These are phyloP conservation scores for Pogonus chalceus DNA, from an alignment of 1,140 invertebrate genomes.

Conservation along the genomic window DNA sequence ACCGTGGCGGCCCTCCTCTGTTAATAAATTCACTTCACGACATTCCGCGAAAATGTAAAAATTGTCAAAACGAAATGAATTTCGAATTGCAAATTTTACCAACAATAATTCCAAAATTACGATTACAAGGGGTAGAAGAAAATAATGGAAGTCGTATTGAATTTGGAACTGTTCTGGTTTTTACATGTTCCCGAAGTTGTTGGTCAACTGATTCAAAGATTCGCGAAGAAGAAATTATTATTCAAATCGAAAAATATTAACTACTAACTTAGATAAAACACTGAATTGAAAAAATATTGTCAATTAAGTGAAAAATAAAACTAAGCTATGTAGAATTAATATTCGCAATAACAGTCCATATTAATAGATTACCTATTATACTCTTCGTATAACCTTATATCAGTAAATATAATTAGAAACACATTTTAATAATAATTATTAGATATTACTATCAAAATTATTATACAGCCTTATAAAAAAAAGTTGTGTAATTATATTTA, in stretches of 20 bases:
- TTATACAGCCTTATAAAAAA: not conserved
- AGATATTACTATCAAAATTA: not conserved
- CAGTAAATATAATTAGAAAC: not conserved
- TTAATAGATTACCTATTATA: not conserved
- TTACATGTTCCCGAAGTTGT: slow-evolving; percentile 72
- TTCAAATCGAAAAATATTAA: slow-evolving; percentile 57
- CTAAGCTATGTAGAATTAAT: not conserved
- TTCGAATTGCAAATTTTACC: slow-evolving; percentile 78
- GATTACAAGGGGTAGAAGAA: slow-evolving; percentile 40
- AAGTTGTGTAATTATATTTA: not conserved
- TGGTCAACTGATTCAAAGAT: slow-evolving; percentile 60
- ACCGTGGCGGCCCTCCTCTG: slow-evolving; percentile 51
- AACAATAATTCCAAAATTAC: slow-evolving; percentile 60
- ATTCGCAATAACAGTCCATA: not conserved
- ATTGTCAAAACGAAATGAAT: slow-evolving; percentile 59
- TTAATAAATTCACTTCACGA: slow-evolving; percentile 50
- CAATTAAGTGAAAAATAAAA: not conserved
- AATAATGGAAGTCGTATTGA: slow-evolving; percentile 46
- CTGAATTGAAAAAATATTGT: not conserved
- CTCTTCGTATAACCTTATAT: not conserved
- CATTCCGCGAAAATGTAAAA: slow-evolving; percentile 46
- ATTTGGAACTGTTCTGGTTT: slow-evolving; percentile 71
- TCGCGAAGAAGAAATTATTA: slow-evolving; percentile 59
- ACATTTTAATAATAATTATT: not conserved
- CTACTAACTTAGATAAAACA: not conserved